These are phyloP conservation scores for Grammomys dolichurus DNA, from an alignment of 2,113 vertebrate genomes.

Conservation along the genomic window DNA sequence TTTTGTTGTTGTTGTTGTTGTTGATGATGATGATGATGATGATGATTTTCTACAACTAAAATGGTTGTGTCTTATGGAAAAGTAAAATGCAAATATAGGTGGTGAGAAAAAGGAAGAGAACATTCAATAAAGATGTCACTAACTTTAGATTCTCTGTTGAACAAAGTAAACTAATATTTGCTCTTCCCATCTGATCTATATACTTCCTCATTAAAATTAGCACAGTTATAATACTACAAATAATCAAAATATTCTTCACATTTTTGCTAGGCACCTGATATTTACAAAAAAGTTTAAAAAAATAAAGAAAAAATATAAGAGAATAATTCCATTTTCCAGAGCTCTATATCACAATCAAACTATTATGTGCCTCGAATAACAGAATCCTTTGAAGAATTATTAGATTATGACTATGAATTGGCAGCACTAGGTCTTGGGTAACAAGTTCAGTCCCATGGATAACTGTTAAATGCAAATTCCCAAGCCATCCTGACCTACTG, in stretches of 20 bases:
- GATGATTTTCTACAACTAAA: neutral
- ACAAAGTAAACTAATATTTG: neutral
- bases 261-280: neutral
- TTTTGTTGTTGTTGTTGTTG: neutral
- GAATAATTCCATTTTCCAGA: neutral
- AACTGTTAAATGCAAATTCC: neutral
- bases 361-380: neutral
- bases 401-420: neutral
- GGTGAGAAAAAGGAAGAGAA: neutral
- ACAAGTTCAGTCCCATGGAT: neutral
- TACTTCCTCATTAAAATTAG: neutral
- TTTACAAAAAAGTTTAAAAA: neutral
- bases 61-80: neutral
- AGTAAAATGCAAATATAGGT: neutral
- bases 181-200: neutral
- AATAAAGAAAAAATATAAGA: neutral
- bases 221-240: neutral
- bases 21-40: neutral
- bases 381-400: neutral
- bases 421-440: neutral
- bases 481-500: neutral
- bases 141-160: neutral
- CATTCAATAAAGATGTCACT: neutral
- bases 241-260: neutral
- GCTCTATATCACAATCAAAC: neutral